Conservation (phyloP, 2,888 invertebrate genomes). For the Lomographa bimaculata region DNA sequence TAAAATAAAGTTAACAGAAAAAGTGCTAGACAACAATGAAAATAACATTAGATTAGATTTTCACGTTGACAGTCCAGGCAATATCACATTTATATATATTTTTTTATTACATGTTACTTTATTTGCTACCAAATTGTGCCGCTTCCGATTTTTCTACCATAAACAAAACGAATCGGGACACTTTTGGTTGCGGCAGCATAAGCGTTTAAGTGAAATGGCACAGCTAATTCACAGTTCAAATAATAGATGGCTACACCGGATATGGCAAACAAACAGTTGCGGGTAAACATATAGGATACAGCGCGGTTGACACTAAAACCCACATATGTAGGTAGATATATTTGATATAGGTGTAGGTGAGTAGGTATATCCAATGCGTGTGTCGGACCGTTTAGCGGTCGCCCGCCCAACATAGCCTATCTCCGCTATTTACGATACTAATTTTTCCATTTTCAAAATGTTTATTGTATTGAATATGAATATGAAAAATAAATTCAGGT, state of each 20-base stretch:
- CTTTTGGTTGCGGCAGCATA: conserved; percentile 12
- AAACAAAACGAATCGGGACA: conserved; percentile 4
- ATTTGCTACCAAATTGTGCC: too few species aligned
- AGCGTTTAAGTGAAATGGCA: conserved; percentile 48
- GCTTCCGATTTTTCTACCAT: neutral
- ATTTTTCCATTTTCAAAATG: conserved; percentile 19
- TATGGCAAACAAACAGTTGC: conserved; percentile 63
- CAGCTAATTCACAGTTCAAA: conserved; percentile 63
- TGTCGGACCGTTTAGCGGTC: conserved; percentile 46
- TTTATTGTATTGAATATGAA: conserved; percentile 11
- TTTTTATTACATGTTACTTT: too few species aligned
- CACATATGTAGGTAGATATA: conserved; percentile 20
- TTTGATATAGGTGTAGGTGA: conserved; percentile 12
- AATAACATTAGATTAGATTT: too few species aligned
- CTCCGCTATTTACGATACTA: conserved; percentile 30
- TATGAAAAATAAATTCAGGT: neutral
- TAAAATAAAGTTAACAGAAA: too few species aligned
- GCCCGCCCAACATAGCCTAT: conserved; percentile 41
- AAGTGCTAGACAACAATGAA: too few species aligned
- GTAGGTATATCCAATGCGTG: too few species aligned
- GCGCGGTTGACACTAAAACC: conserved; percentile 40
- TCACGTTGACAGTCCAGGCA: too few species aligned
- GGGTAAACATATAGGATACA: conserved; percentile 49
- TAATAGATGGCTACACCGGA: conserved; percentile 61
- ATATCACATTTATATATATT: too few species aligned